Percentiles rank a stretch among this genome's conserved stretches.
Evolutionary conservation across 2,113 vertebrate genomes (phyloP).

Genomic region (Megalops atlanticus): DNA sequence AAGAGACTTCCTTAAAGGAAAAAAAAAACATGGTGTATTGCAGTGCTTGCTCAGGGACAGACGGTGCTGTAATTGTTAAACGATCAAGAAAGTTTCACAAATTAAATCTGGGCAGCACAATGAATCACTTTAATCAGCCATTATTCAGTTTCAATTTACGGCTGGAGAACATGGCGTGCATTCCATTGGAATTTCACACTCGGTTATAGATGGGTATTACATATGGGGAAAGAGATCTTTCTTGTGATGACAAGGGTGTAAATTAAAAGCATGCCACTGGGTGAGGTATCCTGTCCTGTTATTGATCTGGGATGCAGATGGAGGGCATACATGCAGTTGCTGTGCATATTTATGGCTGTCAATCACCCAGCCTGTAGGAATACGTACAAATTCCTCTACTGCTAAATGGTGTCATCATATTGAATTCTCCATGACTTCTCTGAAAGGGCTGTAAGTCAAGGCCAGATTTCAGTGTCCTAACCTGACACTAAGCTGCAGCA

Average conservation of each 20-base stretch:
- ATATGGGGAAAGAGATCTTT: background rate
- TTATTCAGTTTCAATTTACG: background rate
- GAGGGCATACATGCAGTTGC: background rate
- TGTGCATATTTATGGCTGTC: background rate
- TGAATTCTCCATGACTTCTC: too few relatives aligned
- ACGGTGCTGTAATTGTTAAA: background rate
- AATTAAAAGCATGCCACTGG: background rate
- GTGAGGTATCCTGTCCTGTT: background rate
- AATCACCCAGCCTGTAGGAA: background rate
- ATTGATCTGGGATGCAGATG: conserved; percentile 8
- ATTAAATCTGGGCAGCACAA: background rate
- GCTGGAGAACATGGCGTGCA: too few relatives aligned
- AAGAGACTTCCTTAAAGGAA: background rate
- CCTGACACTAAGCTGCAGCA: background rate
- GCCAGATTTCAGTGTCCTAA: background rate
- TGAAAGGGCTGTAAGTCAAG: too few relatives aligned
- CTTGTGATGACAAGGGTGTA: background rate
- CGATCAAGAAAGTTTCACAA: background rate
- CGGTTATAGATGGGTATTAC: background rate
- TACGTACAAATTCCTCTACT: background rate
- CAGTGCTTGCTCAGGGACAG: background rate
- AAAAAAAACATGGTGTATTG: background rate
- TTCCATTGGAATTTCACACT: conserved; percentile 4
- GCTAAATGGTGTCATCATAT: background rate
- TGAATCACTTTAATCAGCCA: conserved; percentile 3